Base-by-base conservation (phyloP, 2,113 vertebrate genomes). In the Brachyhypopomus occidentalis region DNA sequence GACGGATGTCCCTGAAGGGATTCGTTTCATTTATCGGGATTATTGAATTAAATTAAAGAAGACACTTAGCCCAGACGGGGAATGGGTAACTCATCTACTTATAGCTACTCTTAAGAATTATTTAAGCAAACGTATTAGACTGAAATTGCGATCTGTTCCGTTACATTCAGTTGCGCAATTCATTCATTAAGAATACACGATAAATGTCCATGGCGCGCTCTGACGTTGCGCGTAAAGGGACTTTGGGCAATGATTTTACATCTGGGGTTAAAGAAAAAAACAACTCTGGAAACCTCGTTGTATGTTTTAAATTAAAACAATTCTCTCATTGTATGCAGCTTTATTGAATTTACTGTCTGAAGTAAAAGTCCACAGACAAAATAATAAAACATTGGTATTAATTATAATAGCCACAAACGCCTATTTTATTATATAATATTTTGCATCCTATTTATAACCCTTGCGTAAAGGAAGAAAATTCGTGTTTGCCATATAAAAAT, bases 41-140 rank as follows among this genome's bases (percentile, higher is more conserved):
- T 94, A 94, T 95, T 94, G 92, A 95, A 95, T 95, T 95, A 94
- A 95, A 95, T 94, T 94, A 93, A 94, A 93, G 87, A 85, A 92
- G 93, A 94, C 93, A 93, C 92, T 91, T 92, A 92, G 88, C 84
- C 88, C 90, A 88, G 91, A 88, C 88, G 30, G 86, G 90, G 88
- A 88, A 88, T 87, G 87, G 87, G 89, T 90, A 92, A 88, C 89
- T 89, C 89, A 90, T 92, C 92, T 91, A 91, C 88, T 92, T 92
- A 90, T 88, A 92, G 90, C 86, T 90, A 88, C 89, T 91, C 90
- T 85, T 92, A 88, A 89, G 87, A 88, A 87, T 90, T 91, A 90
- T 91, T 92, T 91, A 91, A 88, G 89, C 87, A 92, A 91, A 92
- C 88, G 88, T 88, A 91, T 92, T 91, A 91, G 86, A 88, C 85